These are phyloP conservation scores for Grus americana DNA, from an alignment of 2,113 vertebrate species.

Conservation along the genomic window DNA sequence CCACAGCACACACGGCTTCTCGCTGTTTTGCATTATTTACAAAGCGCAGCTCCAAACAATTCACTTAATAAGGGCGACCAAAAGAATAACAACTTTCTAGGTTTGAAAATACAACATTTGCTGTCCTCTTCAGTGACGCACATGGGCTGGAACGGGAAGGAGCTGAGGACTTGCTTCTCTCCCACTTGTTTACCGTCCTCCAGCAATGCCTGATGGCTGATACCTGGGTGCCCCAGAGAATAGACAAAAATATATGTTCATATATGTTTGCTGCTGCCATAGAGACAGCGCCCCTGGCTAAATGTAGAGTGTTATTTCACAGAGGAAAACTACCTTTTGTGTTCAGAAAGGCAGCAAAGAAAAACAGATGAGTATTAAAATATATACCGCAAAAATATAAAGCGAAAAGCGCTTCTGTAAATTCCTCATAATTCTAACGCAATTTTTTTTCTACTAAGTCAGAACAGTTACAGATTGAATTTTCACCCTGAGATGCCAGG, in stretches of 20 bases:
- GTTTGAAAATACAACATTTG: not conserved
- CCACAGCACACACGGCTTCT: not conserved
- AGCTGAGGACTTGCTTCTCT: not conserved
- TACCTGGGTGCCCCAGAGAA: not conserved
- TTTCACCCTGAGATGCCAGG: not conserved
- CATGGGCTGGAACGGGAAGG: not conserved
- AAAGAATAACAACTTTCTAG: not conserved
- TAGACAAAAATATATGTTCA: not conserved
- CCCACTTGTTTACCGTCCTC: not conserved
- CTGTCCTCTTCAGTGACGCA: not conserved
- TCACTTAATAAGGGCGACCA: not conserved
- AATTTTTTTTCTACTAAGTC: not conserved
- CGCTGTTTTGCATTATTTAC: not conserved
- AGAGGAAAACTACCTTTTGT: not conserved
- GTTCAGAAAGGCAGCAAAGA: conserved; percentile 48
- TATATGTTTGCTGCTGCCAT: not conserved
- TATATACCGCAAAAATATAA: conserved; percentile 27
- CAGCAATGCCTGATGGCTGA: not conserved
- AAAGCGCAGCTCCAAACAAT: not conserved
- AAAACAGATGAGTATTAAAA: conserved; percentile 55
- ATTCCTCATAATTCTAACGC: not conserved
- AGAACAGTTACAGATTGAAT: not conserved
- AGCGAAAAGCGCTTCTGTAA: conserved; percentile 22
- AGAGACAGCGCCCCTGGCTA: not conserved
- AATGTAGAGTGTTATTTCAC: not conserved